These are phyloP conservation scores for Phymatocera aterrima DNA, from an alignment of 2,888 invertebrate genomes.

Conservation along the genomic window DNA sequence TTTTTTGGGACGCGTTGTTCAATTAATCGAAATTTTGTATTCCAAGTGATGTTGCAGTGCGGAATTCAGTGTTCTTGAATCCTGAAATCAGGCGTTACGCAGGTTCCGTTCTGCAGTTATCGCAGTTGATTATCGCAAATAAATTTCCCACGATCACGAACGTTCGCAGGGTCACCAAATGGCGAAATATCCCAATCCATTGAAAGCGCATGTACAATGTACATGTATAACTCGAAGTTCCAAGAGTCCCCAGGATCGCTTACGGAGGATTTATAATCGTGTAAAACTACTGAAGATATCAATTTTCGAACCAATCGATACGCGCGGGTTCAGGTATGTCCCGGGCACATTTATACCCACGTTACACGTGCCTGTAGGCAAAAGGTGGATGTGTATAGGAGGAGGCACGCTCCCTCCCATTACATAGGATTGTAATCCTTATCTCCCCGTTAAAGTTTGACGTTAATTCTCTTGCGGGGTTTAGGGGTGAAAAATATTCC, in stretches of 20 bases:
- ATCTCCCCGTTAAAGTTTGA: background rate
- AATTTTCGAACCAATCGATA: background rate
- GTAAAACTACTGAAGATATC: background rate
- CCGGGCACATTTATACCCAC: too few species aligned
- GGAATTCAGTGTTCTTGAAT: too few species aligned
- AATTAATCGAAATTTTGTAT: too few species aligned
- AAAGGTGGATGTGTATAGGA: background rate
- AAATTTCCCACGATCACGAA: background rate
- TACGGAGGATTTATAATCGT: background rate
- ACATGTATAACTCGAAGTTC: background rate
- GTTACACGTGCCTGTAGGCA: background rate
- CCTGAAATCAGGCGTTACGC: too few species aligned
- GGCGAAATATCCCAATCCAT: background rate
- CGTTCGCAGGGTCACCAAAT: too few species aligned
- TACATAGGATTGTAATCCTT: background rate
- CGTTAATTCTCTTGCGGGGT: background rate
- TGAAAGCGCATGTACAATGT: background rate
- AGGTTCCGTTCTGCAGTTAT: too few species aligned
- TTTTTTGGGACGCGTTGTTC: too few species aligned
- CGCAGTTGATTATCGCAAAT: background rate
- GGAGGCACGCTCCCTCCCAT: background rate
- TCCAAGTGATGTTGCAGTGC: too few species aligned
- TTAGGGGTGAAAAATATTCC: background rate
- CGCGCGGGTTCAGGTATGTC: background rate
- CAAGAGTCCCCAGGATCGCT: background rate